Base-by-base conservation (phyloP, 2,888 invertebrate genomes). In the Tachystola acroxantha region DNA sequence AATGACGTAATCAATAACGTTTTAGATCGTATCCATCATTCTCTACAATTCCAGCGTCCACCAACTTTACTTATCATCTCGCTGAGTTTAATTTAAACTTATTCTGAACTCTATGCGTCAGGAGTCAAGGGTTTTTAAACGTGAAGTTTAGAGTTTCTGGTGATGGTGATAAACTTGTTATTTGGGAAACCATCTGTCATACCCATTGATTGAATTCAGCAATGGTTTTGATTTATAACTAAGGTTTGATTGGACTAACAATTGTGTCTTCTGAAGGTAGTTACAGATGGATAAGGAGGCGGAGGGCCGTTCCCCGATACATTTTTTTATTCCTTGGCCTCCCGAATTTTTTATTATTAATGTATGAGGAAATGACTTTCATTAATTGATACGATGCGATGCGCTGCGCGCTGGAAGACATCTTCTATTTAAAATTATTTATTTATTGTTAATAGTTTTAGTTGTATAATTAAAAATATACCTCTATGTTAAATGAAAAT, bases 21-120 rank as follows among this genome's bases (percentile, higher is more conserved):
- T 51, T 45, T 45, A 45, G 34, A 30, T 35, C 42, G 27, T 45
- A 55, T 53, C 51, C 45, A 53, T 53, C 53, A 53, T 44, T 40
- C 25, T 26, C 37, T 30, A 35, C 44, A 45, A 45, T 25, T 30
- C 36, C 31, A 39, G 24, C 14, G 3, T 6, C 5, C 1, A 35
- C 26, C 27, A 14, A 34, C 34, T 20, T 29, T 20, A 13, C 29
- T 31, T n/a, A n/a, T n/a, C 22, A 22, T 9, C 10, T 22, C 10
- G n/a, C n/a, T n/a, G n/a, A n/a, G n/a, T n/a, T n/a, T 16, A 16
- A 16, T 16, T 6, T 9, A 9, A 22, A 9, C 6, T 7, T 7
- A 32, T 12, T 32, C 9, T 29, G 9, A 11, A 32, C 10, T 22
- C 9, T 32, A 32, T 3, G 7, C 11, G 4, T 30, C 22, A 9